Percentiles rank a stretch among this genome's conserved stretches.
phyloP scores from a whole-genome alignment of 2,888 invertebrate species.

The Spatulosminthurus flaviceps region DNA sequence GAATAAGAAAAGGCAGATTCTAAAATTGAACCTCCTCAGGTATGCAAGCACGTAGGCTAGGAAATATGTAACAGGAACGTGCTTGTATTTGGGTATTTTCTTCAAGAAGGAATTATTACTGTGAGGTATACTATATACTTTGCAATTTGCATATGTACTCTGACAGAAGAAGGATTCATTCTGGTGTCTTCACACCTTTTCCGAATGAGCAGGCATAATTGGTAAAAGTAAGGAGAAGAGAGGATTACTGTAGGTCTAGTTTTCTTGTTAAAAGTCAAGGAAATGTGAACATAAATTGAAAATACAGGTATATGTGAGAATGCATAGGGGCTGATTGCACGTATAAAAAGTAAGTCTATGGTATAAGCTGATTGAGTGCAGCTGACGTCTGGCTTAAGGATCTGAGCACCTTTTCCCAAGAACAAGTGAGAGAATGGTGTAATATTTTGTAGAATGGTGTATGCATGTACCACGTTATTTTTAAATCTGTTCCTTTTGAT shows the following conservation, averaged over 20 bases:
- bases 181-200: background rate
- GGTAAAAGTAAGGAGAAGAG: background rate
- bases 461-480: background rate
- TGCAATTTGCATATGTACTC: too few relatives aligned
- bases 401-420: background rate
- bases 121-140: too few relatives aligned
- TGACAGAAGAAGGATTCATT: too few relatives aligned
- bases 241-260: conserved; percentile 5
- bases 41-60: too few relatives aligned
- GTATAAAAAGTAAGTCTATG: background rate
- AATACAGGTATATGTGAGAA: background rate
- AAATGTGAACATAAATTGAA: background rate
- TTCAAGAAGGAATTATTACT: too few relatives aligned
- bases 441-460: conserved; percentile 6
- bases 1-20: too few relatives aligned
- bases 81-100: too few relatives aligned
- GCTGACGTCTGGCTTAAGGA: background rate
- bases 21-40: too few relatives aligned
- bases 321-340: background rate
- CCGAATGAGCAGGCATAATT: background rate
- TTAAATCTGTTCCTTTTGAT: background rate
- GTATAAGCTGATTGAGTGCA: conserved; percentile 11
- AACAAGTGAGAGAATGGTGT: background rate
- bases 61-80: too few relatives aligned
- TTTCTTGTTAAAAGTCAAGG: conserved; percentile 11